These are phyloP conservation scores for Trematocara variabile DNA, from an alignment of 2,113 vertebrate species.

Conservation along the genomic window DNA sequence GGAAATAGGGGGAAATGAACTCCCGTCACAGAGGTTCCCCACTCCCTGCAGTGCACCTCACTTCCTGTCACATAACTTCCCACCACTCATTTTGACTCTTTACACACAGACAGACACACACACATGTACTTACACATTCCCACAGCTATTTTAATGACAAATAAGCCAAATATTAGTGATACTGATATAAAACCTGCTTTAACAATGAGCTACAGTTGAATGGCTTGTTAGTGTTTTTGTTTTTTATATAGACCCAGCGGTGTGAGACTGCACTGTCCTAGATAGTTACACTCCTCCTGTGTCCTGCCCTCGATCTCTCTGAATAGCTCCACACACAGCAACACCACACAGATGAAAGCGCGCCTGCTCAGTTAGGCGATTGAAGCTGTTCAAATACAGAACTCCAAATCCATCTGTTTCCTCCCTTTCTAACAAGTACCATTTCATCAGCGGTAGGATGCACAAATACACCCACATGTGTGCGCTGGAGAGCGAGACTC, in stretches of 20 bases:
- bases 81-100: not conserved
- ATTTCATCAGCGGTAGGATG: not conserved
- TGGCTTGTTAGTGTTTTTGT: not conserved
- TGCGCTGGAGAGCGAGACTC: not conserved
- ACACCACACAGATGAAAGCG: not conserved
- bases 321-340: conserved; percentile 4
- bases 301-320: conserved; percentile 45
- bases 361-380: not conserved
- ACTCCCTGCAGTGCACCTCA: conserved; percentile 27
- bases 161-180: not conserved
- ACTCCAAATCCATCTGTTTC: not conserved
- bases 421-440: not conserved
- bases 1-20: conserved; percentile 50
- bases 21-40: conserved; percentile 32
- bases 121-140: not conserved
- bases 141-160: not conserved
- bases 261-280: conserved; percentile 35
- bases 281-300: conserved; percentile 35
- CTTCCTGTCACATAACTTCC: conserved; percentile 47
- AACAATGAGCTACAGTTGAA: not conserved
- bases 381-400: not conserved
- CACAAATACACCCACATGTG: conserved; percentile 4
- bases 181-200: not conserved
- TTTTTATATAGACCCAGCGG: not conserved
- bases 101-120: not conserved